These are phyloP conservation scores for Coreius guichenoti DNA, from an alignment of 2,797 vertebrate genomes.

Conservation along the genomic window DNA sequence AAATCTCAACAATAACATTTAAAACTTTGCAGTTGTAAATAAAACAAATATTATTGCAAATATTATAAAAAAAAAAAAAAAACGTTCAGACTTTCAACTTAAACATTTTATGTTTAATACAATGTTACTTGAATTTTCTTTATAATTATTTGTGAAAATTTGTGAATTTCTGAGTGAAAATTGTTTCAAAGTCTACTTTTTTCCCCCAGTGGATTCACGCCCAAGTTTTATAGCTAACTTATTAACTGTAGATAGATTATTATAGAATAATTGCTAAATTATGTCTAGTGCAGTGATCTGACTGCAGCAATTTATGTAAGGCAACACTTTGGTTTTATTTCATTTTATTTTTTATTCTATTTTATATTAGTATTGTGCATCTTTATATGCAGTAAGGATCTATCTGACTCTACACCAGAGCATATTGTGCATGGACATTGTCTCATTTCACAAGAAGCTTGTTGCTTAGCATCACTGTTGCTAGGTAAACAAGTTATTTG, in stretches of 20 bases:
- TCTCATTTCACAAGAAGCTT: slow-evolving; percentile 61
- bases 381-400: background rate
- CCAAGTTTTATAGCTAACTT: background rate
- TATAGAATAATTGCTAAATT: background rate
- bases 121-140: background rate
- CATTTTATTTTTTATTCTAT: background rate
- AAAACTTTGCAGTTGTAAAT: background rate
- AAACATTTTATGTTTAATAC: background rate
- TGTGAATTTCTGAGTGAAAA: background rate
- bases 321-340: background rate
- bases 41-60: background rate
- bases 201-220: background rate
- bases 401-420: background rate
- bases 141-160: background rate
- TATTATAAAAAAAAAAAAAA: background rate
- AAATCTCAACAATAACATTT: background rate
- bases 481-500: slow-evolving; percentile 81
- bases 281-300: background rate
- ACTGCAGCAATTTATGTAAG: background rate
- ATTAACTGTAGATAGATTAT: background rate
- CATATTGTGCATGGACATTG: slow-evolving; percentile 22
- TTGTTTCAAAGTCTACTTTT: background rate
- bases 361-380: background rate
- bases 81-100: background rate
- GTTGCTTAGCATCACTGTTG: slow-evolving; percentile 72